A percentile compares a stretch with the other conserved stretches of the same genome.
These are phyloP conservation scores for Helarctos malayanus DNA, from an alignment of 2,797 vertebrate species.

Conservation along the genomic window DNA sequence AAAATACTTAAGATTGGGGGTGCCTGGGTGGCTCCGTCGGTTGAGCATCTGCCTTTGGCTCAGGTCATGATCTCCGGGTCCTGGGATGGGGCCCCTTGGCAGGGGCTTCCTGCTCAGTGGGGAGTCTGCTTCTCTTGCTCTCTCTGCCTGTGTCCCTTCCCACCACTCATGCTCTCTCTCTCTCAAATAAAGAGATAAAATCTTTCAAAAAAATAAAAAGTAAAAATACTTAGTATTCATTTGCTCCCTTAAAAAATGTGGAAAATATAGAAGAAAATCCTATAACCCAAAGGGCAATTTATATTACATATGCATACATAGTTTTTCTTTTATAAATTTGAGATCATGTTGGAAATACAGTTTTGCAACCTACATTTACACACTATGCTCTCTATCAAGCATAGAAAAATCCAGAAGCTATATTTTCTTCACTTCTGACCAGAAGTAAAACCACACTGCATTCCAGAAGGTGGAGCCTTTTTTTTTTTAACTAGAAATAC, in stretches of 20 bases:
- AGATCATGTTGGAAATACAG: neutral
- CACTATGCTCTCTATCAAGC: constrained; percentile 53
- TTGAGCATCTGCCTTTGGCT: neutral
- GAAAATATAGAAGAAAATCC: constrained; percentile 44
- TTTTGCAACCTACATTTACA: neutral
- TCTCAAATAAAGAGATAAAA: neutral
- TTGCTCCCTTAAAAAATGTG: neutral
- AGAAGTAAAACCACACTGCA: constrained; percentile 57
- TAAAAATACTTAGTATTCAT: constrained; percentile 61
- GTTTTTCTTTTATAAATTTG: constrained; percentile 36
- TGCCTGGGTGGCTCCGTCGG: neutral
- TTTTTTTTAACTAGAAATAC: neutral
- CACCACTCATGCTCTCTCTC: neutral
- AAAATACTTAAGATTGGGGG: constrained; percentile 60
- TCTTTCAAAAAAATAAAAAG: neutral
- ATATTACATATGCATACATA: neutral
- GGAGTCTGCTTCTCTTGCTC: neutral
- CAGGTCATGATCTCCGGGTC: neutral
- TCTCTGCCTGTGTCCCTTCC: neutral
- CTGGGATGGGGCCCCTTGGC: accelerated
- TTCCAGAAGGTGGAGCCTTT: neutral
- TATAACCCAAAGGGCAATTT: neutral
- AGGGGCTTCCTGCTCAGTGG: neutral
- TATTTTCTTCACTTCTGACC: constrained; percentile 54
- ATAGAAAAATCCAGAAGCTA: constrained; percentile 42